Base-by-base conservation (phyloP, 2,113 vertebrate genomes). In the Leptosomus discolor region DNA sequence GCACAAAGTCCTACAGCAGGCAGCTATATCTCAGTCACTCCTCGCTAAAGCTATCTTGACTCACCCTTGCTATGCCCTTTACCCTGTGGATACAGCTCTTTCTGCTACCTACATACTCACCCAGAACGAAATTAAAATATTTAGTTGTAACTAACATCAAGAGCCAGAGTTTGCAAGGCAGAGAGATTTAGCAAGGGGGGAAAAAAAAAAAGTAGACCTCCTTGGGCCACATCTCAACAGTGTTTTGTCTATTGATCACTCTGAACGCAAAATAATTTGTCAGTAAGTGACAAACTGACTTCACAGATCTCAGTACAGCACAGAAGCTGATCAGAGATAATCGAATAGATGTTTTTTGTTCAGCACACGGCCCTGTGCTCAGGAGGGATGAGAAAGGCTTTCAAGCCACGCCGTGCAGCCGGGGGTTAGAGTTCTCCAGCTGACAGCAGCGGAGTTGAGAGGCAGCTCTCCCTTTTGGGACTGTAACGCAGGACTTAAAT, bases 221-320 rank as follows among this genome's bases (percentile, higher is more conserved):
- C 56, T 50, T 22, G 58, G 71, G 71, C 80, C 43, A 39, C 41
- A 83, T 12, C 91, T 73, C 34, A 74, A 61, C 18, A 45, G 48
- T 0, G 36, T 20, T 85, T 15, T 24, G 21, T 13, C 73, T 23
- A 0, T 2, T 4, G n/a, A 30, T 15, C 26, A 2, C 43, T n/a
- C 13, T 3, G 30, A 56, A 46, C 0, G 11, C 1, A 4, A 36
- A 71, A 51, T 14, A 53, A 88, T 12, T 11, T 5, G 1, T 21
- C 37, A 54, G 9, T 12, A 69, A 36, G 54, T 0, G 5, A 68
- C 16, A 29, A 24, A 39, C 2, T 1, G 6, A 48, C 43, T 69
- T 46, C 39, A 6, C 1, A 1, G 39, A 11, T 26, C 48, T 69
- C 65, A 6, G 37, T 10, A 56, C 46, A 23, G n/a, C n/a, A n/a